Conservation (phyloP, 1,140 invertebrate species). For the Neodiprion pinetum region DNA sequence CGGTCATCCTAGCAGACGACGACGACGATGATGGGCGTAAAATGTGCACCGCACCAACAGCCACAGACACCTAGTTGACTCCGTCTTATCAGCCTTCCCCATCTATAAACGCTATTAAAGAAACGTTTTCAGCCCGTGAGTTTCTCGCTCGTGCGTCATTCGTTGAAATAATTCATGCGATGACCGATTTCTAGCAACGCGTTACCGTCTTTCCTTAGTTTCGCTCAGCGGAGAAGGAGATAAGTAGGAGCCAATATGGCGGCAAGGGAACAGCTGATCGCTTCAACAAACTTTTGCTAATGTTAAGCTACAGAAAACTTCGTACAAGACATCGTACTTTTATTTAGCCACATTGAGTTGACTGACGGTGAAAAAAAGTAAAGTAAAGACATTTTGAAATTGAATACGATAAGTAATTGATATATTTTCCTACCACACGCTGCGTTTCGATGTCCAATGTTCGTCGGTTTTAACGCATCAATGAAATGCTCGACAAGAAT, state of each 20-base stretch:
- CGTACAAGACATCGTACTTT: too few species aligned
- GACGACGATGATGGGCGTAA: not conserved
- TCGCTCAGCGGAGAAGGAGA: not conserved
- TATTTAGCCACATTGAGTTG: too few species aligned
- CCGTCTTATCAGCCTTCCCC: not conserved
- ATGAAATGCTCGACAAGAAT: too few species aligned
- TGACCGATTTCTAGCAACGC: not conserved
- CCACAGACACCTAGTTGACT: slow-evolving; percentile 23
- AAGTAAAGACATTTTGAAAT: too few species aligned
- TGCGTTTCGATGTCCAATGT: too few species aligned
- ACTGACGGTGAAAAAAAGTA: too few species aligned
- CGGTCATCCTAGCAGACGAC: slow-evolving; percentile 30
- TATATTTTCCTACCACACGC: too few species aligned
- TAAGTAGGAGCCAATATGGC: not conserved
- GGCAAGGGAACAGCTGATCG: too few species aligned
- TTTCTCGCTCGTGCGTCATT: not conserved
- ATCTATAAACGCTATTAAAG: slow-evolving; percentile 10
- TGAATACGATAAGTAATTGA: too few species aligned
- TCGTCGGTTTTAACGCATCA: too few species aligned
- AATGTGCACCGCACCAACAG: slow-evolving; percentile 11
- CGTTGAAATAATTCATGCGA: slow-evolving; percentile 4
- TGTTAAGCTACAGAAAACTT: too few species aligned
- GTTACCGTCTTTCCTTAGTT: not conserved
- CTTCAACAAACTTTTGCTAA: too few species aligned
- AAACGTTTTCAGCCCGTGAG: not conserved